Percentiles rank a stretch among this genome's conserved stretches.
Evolutionary conservation across 2,113 vertebrate species (phyloP).

Genomic region (Agapornis roseicollis): DNA sequence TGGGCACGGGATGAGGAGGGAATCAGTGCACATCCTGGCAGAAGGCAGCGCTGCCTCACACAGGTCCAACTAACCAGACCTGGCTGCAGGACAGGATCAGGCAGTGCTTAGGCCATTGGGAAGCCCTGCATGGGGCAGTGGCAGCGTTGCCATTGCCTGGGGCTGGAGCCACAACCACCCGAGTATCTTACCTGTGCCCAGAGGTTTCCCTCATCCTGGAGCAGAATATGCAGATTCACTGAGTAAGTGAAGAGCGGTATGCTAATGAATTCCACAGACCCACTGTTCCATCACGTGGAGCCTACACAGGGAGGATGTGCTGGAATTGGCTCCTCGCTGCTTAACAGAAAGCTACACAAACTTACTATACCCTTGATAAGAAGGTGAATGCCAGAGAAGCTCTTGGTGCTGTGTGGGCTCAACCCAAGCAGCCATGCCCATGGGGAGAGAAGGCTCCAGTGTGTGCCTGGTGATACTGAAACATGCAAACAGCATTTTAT

Average conservation of each 20-base stretch:
- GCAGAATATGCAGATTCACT: conserved; percentile 37
- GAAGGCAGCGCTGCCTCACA: fast-evolving
- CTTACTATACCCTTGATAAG: background rate
- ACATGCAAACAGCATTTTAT: background rate
- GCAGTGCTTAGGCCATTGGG: background rate
- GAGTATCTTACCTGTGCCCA: background rate
- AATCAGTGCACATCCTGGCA: background rate
- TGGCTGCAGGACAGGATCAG: background rate
- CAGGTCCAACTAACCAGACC: fast-evolving
- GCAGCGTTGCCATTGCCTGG: fast-evolving
- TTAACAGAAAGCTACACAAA: background rate
- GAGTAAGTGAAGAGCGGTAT: conserved; percentile 30
- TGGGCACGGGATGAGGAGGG: background rate
- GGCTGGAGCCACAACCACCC: fast-evolving
- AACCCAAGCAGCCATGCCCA: background rate
- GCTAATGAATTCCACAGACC: conserved; percentile 46
- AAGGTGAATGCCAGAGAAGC: background rate
- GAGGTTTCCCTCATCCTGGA: background rate
- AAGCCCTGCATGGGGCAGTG: background rate
- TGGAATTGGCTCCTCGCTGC: background rate
- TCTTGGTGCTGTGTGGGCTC: background rate
- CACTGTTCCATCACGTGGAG: conserved; percentile 60
- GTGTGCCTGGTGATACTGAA: background rate
- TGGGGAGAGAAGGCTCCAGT: background rate
- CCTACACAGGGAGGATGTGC: conserved; percentile 11